Percentiles rank a stretch among this genome's conserved stretches.
phyloP scores from a whole-genome alignment of 1,140 invertebrate species.

The Onthophagus taurus region DNA sequence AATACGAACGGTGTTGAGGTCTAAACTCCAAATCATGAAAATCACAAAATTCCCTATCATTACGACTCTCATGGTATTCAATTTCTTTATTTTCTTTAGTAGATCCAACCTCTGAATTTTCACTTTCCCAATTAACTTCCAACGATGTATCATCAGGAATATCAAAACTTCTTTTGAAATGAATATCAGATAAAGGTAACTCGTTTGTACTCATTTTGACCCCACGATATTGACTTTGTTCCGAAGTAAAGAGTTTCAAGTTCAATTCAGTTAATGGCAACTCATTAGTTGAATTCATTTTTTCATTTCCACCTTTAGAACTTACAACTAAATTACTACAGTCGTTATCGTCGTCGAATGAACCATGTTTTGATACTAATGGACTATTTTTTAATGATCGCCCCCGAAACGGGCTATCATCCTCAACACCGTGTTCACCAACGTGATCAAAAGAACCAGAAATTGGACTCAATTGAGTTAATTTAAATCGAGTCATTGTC shows the following conservation, averaged over 20 bases:
- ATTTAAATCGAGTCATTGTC: conserved; percentile 1
- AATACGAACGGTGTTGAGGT: conserved; percentile 29
- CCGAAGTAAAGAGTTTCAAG: conserved; percentile 31
- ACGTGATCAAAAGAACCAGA: conserved; percentile 31
- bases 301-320: not conserved
- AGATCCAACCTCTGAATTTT: conserved; percentile 13
- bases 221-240: conserved; percentile 33
- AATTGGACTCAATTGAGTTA: conserved; percentile 29
- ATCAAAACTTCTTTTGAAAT: conserved; percentile 27
- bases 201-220: conserved; percentile 46
- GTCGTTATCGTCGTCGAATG: conserved; percentile 3
- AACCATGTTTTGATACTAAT: conserved; percentile 1
- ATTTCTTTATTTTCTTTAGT: conserved; percentile 3
- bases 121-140: conserved; percentile 28
- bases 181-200: conserved; percentile 47
- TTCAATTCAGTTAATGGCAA: conserved; percentile 38
- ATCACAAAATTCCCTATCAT: no score
- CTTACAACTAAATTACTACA: no score
- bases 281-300: conserved; percentile 39
- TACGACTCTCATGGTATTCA: conserved; percentile 17
- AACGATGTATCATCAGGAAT: conserved; percentile 22
- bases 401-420: conserved; percentile 19
- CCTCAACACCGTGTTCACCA: conserved; percentile 25
- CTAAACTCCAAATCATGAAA: no score
- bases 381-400: not conserved